These are phyloP conservation scores for Resseliella maxima DNA, from an alignment of 2,888 invertebrate species.

Conservation along the genomic window DNA sequence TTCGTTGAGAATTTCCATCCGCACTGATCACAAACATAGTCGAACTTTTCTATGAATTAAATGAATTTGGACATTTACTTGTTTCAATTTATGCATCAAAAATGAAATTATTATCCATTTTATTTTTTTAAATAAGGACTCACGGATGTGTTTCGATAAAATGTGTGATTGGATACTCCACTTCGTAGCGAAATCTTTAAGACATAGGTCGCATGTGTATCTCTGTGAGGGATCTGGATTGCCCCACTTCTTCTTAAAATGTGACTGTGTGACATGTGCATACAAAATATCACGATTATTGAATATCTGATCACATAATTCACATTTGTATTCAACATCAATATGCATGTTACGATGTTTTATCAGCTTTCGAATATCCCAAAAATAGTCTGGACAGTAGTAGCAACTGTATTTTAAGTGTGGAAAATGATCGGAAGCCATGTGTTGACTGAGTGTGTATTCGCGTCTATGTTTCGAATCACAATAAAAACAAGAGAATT, in stretches of 20 bases:
- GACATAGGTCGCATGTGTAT: not conserved
- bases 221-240: not conserved
- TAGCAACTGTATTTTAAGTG: not conserved
- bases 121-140: no score
- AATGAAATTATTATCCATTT: not conserved
- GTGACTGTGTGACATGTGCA: not conserved
- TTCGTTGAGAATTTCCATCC: not conserved
- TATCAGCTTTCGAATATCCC: not conserved
- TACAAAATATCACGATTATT: not conserved
- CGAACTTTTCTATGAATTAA: not conserved
- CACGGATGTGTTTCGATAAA: not conserved
- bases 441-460: not conserved
- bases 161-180: constrained; percentile 10
- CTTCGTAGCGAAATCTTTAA: not conserved
- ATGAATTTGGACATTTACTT: not conserved
- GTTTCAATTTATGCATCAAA: not conserved
- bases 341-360: constrained; percentile 28
- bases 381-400: not conserved
- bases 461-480: not conserved
- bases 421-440: not conserved
- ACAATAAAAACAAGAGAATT: not conserved
- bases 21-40: constrained; percentile 14
- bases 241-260: not conserved
- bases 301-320: not conserved
- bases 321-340: not conserved